A percentile compares a stretch with the other conserved stretches of the same genome.
phyloP scores from a whole-genome alignment of 2,888 invertebrate genomes.

The Synergus japonicus region DNA sequence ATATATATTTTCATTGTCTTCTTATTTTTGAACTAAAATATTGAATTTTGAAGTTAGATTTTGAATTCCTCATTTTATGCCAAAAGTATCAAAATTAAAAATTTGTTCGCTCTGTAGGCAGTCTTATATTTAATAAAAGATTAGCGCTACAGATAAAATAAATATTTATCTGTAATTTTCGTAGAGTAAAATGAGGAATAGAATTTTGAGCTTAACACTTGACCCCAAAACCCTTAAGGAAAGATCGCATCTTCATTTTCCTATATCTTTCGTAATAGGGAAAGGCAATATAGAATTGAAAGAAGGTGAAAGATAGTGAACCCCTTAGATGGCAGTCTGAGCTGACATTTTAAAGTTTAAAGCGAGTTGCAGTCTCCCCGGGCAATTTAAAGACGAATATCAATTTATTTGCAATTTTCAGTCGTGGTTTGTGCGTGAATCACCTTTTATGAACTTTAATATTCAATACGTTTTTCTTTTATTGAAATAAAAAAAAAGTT shows the following conservation, averaged over 20 bases:
- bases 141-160: too few species aligned
- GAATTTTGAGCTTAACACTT: too few species aligned
- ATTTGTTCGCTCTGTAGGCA: too few species aligned
- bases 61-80: too few species aligned
- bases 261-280: slow-evolving; percentile 36
- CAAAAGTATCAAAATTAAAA: too few species aligned
- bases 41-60: too few species aligned
- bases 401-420: slow-evolving; percentile 20
- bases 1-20: too few species aligned
- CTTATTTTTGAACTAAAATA: too few species aligned
- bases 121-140: too few species aligned
- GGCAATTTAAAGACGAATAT: slow-evolving; percentile 13
- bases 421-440: slow-evolving; percentile 19
- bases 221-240: neutral
- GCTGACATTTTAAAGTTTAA: slow-evolving; percentile 43
- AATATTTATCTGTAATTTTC: too few species aligned
- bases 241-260: slow-evolving; percentile 18
- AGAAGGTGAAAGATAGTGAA: slow-evolving; percentile 26
- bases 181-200: too few species aligned
- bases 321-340: slow-evolving; percentile 3
- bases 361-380: neutral
- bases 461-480: neutral
- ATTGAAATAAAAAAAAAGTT: neutral
- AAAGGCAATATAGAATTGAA: slow-evolving; percentile 28
- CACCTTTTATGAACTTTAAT: slow-evolving; percentile 38